Evolutionary conservation across 1,140 invertebrate genomes (phyloP), one percentile per base, ranked within the genome.

Genomic region (Macrostomum lignano): DNA sequence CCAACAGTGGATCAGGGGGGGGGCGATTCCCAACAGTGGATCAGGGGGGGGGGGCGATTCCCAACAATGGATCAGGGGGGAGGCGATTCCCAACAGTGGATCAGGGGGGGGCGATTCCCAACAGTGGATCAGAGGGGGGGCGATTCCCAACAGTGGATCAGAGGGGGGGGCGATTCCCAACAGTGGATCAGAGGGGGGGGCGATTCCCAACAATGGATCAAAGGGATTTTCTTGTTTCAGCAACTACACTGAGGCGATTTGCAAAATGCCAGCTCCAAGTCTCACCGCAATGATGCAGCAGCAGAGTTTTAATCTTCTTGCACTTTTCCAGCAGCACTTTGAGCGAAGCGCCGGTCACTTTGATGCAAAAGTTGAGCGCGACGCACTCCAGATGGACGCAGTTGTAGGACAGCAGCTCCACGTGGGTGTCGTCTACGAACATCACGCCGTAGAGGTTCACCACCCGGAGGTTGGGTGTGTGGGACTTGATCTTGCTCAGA

Each of bases 341-440:
- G 60, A 96, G 67, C 0, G 79, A 84, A n/a, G 75, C 73, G 0
- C 91, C 91, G 0, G 74, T 91, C 3, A 96, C 81, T 58, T 94
- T 84, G 25, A 76, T 66, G 55, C 88, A 96, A 52, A 71, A 91
- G 58, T 93, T 93, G 0, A 96, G 73, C 3, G 86, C 81, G 29
- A 98, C 52, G 51, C 81, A 88, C 55, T 98, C 86, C 37, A 98
- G 59, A 67, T 94, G 69, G 28, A 68, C 68, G 42, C 60, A 66
- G 45, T 66, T 68, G 26, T 56, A 62, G 10, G 63, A 62, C 52
- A 98, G 81, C 0, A 86, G 76, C 52, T 98, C 91, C 31, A 98
- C 88, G 47, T 98, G 88, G 1, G 76, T 79, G 63, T 98, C 91
- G 46, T 94, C 84, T 1, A 94, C 74, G 44, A 96, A 96, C 51